Evolutionary conservation across 2,888 invertebrate species (phyloP), one percentile per base, ranked within the genome.

Genomic region (Drosophila formosana): DNA sequence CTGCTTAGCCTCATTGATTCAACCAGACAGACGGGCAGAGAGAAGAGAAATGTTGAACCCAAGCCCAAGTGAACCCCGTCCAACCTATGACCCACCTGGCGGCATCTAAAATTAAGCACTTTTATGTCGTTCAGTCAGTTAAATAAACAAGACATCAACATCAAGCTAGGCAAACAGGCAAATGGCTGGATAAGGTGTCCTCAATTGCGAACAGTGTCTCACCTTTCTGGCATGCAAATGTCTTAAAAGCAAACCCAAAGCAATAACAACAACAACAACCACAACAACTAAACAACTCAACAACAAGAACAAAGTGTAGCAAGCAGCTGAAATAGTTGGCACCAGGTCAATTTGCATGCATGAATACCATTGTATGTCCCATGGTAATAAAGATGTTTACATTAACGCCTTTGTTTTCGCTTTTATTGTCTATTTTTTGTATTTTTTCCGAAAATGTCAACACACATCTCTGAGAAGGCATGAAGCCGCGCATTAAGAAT

Each of bases 401-500:
- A 76, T 73, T 66, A 69, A 81, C 60, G 50, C 69, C 65, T 49
- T 64, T 67, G 58, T 45, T 66, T 65, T 51, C 58, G 13, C 39
- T 41, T 41, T 41, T 41, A 25, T 51, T 43, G 39, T 47, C n/a
- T 52, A 66, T 8, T 26, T 66, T 49, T 66, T 64, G 68, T 28
- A 47, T 52, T 55, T 63, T 50, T 39, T 11, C 25, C 1, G 28
- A 11, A 49, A 47, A 61, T 41, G 11, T 23, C 8, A 18, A 43
- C 53, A 39, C 53, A 13, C 37, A 66, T 66, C 56, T 53, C n/a
- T 8, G 43, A 43, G 49, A 64, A 98, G 98, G 97, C 80, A 95
- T 96, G 95, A 97, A 98, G 90, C 97, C 98, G 0, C 95, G 96
- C 70, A 95, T 97, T 93, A 97, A 97, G 91, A 97, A 98, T 91